phyloP scores from a whole-genome alignment of 2,113 vertebrate species.

The Apodemus speciosus region DNA sequence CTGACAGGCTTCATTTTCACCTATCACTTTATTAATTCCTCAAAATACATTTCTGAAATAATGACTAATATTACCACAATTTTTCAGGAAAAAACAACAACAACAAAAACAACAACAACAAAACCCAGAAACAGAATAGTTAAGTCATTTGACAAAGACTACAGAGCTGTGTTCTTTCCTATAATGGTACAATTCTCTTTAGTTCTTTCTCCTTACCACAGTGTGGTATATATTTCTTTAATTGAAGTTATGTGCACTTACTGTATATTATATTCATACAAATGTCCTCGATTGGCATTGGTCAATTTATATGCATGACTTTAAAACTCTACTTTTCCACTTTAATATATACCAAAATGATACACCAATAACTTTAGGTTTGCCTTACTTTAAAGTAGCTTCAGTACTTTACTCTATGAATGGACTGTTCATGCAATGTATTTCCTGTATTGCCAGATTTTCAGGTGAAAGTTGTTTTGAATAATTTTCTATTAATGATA shows the following conservation, averaged over 20 bases:
- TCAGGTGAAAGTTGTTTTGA: conserved; percentile 3
- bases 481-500: background rate
- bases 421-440: background rate
- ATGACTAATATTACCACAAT: background rate
- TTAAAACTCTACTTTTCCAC: background rate
- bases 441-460: background rate
- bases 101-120: background rate
- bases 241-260: background rate
- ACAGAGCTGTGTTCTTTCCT: conserved; percentile 2
- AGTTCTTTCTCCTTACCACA: background rate
- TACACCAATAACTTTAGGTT: background rate
- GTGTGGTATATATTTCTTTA: background rate
- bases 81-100: conserved; percentile 24
- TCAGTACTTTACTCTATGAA: background rate
- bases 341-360: background rate
- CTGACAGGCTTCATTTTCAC: background rate
- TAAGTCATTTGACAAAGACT: conserved; percentile 15
- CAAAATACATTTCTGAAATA: background rate
- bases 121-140: conserved; percentile 8
- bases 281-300: conserved; percentile 8
- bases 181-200: background rate
- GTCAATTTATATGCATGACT: background rate
- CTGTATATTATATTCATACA: background rate
- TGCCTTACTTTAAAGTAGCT: background rate
- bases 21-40: background rate